phyloP scores from a whole-genome alignment of 2,113 vertebrate genomes.

The Vulpes lagopus region DNA sequence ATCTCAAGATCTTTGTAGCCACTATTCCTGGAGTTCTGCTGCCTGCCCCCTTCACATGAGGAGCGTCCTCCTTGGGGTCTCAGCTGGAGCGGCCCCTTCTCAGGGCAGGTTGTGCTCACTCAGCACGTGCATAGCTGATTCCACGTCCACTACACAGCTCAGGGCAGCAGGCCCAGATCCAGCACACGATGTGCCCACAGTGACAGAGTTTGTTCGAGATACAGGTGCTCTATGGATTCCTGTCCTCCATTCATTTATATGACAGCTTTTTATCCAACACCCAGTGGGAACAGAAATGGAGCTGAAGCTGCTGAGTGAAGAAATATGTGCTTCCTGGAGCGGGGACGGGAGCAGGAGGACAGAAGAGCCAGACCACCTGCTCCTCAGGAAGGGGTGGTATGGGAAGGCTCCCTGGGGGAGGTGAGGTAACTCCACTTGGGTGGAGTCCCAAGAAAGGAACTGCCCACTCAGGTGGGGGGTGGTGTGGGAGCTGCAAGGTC shows the following conservation, averaged over 20 bases:
- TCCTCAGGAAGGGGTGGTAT: background rate
- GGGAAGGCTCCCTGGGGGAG: background rate
- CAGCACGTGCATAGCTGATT: background rate
- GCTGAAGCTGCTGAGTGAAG: background rate
- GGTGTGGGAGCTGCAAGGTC: background rate
- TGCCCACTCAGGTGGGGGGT: background rate
- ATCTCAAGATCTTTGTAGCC: background rate
- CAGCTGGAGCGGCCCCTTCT: too few relatives aligned
- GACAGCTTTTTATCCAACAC: background rate
- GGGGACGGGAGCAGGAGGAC: too few relatives aligned
- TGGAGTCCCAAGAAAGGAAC: background rate
- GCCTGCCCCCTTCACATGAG: rapidly evolving
- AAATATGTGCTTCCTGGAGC: background rate
- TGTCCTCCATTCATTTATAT: background rate
- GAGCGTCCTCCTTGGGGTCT: background rate
- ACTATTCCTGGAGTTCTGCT: background rate
- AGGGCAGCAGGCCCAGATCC: background rate
- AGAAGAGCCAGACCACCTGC: too few relatives aligned
- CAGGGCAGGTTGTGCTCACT: rapidly evolving
- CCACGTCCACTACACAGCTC: rapidly evolving
- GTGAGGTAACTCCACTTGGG: background rate
- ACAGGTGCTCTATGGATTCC: background rate
- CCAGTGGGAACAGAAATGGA: background rate
- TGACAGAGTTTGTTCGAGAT: background rate
- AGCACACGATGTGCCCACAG: rapidly evolving